Conservation (phyloP, 2,797 vertebrate genomes). For the Neosilurus hyrtlii region DNA sequence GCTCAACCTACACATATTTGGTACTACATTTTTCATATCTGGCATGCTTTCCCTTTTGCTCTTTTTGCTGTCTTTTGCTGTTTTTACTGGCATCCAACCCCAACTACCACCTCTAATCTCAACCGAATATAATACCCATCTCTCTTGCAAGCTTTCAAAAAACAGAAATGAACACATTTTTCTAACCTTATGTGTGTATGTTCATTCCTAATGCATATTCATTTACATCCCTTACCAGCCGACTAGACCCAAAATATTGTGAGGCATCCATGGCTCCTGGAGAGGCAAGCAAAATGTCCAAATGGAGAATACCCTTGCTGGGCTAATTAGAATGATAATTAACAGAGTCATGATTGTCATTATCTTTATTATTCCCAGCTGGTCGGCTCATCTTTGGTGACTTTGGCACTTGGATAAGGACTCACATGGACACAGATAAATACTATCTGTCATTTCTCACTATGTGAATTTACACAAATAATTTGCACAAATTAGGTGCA, state of each 20-base stretch:
- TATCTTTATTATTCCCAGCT: conserved; percentile 30
- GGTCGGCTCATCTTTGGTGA: conserved; percentile 19
- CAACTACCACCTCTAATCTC: background rate
- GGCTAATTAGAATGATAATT: conserved; percentile 35
- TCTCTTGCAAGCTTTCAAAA: background rate
- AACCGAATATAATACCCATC: background rate
- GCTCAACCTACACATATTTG: background rate
- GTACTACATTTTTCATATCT: background rate
- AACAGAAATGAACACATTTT: background rate
- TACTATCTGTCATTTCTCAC: conserved; percentile 6
- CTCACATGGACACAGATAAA: conserved; percentile 22
- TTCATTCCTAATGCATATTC: background rate
- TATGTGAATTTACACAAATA: background rate
- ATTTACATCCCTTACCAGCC: background rate
- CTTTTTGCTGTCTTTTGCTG: background rate
- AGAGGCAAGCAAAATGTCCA: conserved; percentile 12
- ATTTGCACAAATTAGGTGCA: conserved; percentile 16
- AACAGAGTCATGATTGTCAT: conserved; percentile 36
- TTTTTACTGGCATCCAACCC: background rate
- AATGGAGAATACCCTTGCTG: conserved; percentile 23
- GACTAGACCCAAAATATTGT: background rate
- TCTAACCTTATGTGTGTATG: background rate
- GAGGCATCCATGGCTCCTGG: conserved; percentile 10
- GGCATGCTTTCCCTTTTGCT: background rate
- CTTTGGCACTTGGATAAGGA: conserved; percentile 9